These are phyloP conservation scores for Zygothrica quintamaculata DNA, from an alignment of 2,888 invertebrate genomes.

Conservation along the genomic window DNA sequence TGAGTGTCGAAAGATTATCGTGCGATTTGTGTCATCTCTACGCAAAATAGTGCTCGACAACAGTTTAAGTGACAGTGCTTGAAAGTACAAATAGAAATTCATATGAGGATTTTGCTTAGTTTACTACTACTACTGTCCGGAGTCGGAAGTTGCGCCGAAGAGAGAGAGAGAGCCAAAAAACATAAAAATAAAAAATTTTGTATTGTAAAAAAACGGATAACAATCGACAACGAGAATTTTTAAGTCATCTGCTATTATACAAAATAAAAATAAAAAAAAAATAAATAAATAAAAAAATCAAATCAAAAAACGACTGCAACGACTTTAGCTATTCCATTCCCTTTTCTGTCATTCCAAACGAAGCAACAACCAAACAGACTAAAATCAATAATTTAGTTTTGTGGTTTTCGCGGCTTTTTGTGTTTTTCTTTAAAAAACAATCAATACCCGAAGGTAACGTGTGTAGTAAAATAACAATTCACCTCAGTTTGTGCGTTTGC, in stretches of 20 bases:
- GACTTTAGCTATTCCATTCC: constrained; percentile 45
- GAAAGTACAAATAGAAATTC: constrained; percentile 21
- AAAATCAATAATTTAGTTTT: constrained; percentile 78
- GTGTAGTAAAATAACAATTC: constrained; percentile 65
- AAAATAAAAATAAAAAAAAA: too few relatives aligned
- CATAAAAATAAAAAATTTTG: constrained; percentile 1
- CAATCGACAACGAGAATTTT: constrained; percentile 53
- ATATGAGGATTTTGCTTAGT: constrained; percentile 45
- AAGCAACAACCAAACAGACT: constrained; percentile 61
- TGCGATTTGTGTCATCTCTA: constrained; percentile 32
- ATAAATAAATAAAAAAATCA: too few relatives aligned
- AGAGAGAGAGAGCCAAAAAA: constrained; percentile 18
- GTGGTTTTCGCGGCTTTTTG: constrained; percentile 78
- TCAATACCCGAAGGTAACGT: constrained; percentile 79
- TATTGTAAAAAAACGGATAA: constrained; percentile 27
- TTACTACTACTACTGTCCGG: constrained; percentile 46
- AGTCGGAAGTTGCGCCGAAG: constrained; percentile 58
- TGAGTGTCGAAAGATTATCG: too few relatives aligned
- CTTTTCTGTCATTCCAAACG: constrained; percentile 50
- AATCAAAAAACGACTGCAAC: constrained; percentile 35
- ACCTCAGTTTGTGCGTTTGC: constrained; percentile 74
- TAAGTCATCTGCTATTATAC: constrained; percentile 41
- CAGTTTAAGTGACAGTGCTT: constrained; percentile 29
- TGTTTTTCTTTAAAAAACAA: constrained; percentile 77
- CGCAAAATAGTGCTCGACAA: constrained; percentile 21